Evolutionary conservation across 2,113 vertebrate species (phyloP), one percentile per base, ranked within the genome.

Genomic region (Burhinus oedicnemus): DNA sequence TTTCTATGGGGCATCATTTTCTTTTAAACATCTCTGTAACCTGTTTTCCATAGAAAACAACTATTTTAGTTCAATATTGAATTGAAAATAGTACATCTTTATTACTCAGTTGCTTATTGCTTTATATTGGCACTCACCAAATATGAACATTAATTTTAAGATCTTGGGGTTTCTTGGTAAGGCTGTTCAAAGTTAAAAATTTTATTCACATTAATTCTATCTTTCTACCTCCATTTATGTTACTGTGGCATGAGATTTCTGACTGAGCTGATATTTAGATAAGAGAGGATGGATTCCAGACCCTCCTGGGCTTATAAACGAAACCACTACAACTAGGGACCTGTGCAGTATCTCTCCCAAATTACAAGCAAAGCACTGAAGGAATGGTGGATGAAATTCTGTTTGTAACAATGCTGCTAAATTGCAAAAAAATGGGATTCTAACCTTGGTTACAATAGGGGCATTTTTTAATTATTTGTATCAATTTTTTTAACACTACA

Each of bases 241-340:
- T 76, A 58, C 42, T 89, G 44, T 70, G 94, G 83, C 61, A 93
- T 54, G 75, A 85, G 47, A 58, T 72, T 90, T 85, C 44, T 66
- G 45, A 88, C 49, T 61, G 49, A 88, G 30, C 19, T 65, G 40
- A 61, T 78, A 83, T 36, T 77, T 81, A 69, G 79, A 80, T 86
- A 92, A 81, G 62, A 60, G 17, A 80, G 16, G 54, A 95, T 29
- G 36, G 58, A 88, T 65, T 86, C 88, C 94, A 95, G 95, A 83
- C 12, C 62, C 11, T 83, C 40, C 42, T 32, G 45, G 27, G 30
- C 25, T 69, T 93, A 69, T 9, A 36, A 76, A 77, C 27, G 32
- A 34, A 68, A 88, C 58, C 0, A 4, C 30, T 57, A 3, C 15
- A 74, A 80, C 51, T 38, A 62, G 61, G 22, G 71, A 81, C 30